A percentile compares a stretch with the other conserved stretches of the same genome.
phyloP scores from a whole-genome alignment of 1,140 invertebrate genomes.

The Zaprionus camerounensis region DNA sequence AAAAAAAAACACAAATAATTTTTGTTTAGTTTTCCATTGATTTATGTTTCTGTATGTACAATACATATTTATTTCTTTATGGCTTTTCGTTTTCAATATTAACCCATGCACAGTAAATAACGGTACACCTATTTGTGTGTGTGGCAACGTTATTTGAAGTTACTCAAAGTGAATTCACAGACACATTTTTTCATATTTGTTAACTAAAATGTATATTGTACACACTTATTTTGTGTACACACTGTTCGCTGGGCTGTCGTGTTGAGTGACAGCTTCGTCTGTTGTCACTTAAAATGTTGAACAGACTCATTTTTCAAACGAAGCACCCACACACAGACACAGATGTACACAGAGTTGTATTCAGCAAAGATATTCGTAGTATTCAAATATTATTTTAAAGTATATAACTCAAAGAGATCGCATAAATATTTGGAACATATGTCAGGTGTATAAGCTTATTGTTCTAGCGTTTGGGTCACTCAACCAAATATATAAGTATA shows the following conservation, averaged over 20 bases:
- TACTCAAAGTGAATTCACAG: neutral
- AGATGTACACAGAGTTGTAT: neutral
- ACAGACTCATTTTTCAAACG: slow-evolving; percentile 24
- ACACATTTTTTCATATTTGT: slow-evolving; percentile 6
- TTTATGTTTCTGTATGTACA: slow-evolving; percentile 16
- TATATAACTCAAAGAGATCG: slow-evolving; percentile 7
- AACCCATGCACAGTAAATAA: neutral
- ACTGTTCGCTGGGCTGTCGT: slow-evolving; percentile 14
- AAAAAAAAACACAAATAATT: slow-evolving; percentile 25
- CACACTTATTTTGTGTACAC: slow-evolving; percentile 27
- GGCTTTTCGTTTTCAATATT: slow-evolving; percentile 26
- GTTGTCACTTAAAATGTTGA: slow-evolving; percentile 31
- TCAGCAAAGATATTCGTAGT: neutral
- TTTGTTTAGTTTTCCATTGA: slow-evolving; percentile 20
- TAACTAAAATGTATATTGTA: slow-evolving; percentile 7
- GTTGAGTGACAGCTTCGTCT: slow-evolving; percentile 27
- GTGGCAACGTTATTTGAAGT: slow-evolving; percentile 15
- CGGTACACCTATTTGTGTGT: neutral
- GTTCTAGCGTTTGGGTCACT: neutral
- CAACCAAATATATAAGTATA: neutral
- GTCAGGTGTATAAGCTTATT: slow-evolving; percentile 25
- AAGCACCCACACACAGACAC: neutral
- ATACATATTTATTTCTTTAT: slow-evolving; percentile 22
- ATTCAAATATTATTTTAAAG: neutral
- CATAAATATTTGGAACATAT: slow-evolving; percentile 20